Conservation (phyloP, 1,140 invertebrate species). For the Platyscapa corneri region DNA sequence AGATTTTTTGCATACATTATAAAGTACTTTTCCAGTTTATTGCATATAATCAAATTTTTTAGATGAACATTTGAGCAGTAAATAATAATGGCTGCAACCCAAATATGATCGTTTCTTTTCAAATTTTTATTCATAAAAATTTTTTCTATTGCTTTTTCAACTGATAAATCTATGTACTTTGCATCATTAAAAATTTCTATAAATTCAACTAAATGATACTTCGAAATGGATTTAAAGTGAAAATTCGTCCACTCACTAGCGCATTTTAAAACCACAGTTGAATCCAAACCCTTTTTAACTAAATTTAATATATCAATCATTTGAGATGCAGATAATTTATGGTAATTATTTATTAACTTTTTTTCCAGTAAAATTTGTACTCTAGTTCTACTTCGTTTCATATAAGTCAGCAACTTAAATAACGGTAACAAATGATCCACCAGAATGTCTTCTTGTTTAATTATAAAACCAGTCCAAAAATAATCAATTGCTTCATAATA, state of each 20-base stretch:
- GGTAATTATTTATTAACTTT: constrained; percentile 76
- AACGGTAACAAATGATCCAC: constrained; percentile 76
- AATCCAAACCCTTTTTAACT: constrained; percentile 64
- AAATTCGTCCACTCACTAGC: constrained; percentile 78
- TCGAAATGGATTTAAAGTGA: constrained; percentile 56
- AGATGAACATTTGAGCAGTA: constrained; percentile 79
- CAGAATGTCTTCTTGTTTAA: constrained; percentile 77
- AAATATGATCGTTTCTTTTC: constrained; percentile 73
- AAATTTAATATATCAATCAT: constrained; percentile 77
- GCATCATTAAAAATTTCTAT: constrained; percentile 76
- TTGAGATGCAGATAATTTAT: constrained; percentile 74
- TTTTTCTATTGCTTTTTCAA: constrained; percentile 78
- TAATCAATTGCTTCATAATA: constrained; percentile 77
- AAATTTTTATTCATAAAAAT: constrained; percentile 75
- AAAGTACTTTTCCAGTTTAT: constrained; percentile 78
- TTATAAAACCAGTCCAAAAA: constrained; percentile 81
- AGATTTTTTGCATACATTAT: constrained; percentile 73
- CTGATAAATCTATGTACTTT: constrained; percentile 69
- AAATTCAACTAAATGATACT: constrained; percentile 78
- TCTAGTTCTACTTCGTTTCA: constrained; percentile 78
- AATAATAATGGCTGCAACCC: constrained; percentile 79
- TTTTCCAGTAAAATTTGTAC: constrained; percentile 79
- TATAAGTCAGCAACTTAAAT: constrained; percentile 76
- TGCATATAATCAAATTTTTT: constrained; percentile 76
- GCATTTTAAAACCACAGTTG: constrained; percentile 71